A percentile compares a stretch with the other conserved stretches of the same genome.
Conservation (phyloP, 2,113 vertebrate species). For the Chaetura pelagica region DNA sequence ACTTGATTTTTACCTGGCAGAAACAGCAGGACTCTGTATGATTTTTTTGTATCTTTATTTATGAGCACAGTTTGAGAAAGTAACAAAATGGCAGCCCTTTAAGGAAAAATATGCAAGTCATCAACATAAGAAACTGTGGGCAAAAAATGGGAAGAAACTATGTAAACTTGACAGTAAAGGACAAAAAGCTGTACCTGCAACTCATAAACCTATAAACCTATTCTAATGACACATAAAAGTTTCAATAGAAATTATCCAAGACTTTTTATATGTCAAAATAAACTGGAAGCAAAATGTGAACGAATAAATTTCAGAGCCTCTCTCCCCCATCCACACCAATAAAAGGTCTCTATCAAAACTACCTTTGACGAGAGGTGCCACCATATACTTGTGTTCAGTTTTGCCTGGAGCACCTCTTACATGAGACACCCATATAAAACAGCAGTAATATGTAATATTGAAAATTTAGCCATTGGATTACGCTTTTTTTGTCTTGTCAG, state of each 20-base stretch:
- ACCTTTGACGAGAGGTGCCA: not conserved
- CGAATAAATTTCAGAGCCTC: not conserved
- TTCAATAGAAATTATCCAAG: not conserved
- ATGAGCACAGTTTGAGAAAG: not conserved
- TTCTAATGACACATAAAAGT: not conserved
- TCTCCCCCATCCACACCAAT: not conserved
- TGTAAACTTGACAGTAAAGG: not conserved
- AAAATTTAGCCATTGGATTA: not conserved
- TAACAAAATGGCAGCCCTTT: not conserved
- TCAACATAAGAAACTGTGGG: not conserved
- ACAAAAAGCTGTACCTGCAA: not conserved
- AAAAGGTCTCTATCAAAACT: not conserved
- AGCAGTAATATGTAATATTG: not conserved
- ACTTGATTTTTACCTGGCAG: not conserved
- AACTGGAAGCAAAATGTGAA: not conserved
- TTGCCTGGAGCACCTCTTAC: not conserved
- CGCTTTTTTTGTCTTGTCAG: not conserved
- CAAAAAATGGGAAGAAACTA: not conserved
- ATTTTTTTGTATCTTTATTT: conserved; percentile 41
- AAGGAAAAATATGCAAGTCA: conserved; percentile 15
- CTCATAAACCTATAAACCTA: not conserved
- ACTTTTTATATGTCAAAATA: not conserved
- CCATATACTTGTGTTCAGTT: not conserved
- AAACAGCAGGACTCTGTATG: not conserved
- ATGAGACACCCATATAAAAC: not conserved